These are phyloP conservation scores for Pagetopsis macropterus DNA, from an alignment of 2,797 vertebrate species.

Conservation along the genomic window DNA sequence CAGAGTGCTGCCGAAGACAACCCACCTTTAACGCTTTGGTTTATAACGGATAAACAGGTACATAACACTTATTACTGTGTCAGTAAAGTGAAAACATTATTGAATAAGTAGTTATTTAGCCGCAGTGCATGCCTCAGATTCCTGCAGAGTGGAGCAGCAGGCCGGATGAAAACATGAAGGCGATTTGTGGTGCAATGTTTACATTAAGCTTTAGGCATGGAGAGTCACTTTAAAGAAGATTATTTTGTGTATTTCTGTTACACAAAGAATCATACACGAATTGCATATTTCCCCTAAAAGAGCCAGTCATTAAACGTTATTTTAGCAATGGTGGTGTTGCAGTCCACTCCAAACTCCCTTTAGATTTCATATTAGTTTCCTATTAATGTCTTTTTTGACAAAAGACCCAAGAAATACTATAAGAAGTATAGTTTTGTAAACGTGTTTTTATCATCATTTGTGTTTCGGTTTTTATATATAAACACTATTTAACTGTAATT, in stretches of 20 bases:
- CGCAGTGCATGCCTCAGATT: neutral
- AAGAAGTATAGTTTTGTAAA: fast-evolving
- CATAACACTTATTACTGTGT: neutral
- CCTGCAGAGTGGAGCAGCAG: neutral
- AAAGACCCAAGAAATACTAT: neutral
- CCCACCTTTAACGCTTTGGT: neutral
- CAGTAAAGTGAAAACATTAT: fast-evolving
- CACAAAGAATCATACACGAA: neutral
- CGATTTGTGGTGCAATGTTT: slow-evolving; percentile 2
- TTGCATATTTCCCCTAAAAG: fast-evolving
- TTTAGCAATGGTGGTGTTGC: neutral
- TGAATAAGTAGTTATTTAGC: neutral
- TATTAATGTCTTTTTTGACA: neutral
- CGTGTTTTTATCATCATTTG: neutral
- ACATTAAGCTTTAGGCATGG: neutral
- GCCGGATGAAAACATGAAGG: slow-evolving; percentile 10
- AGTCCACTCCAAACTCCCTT: neutral
- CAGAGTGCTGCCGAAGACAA: slow-evolving; percentile 15
- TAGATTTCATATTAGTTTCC: neutral
- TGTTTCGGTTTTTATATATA: neutral
- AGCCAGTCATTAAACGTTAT: neutral
- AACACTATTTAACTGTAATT: neutral
- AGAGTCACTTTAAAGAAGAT: neutral
- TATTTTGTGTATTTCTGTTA: neutral
- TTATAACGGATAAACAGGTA: slow-evolving; percentile 25